These are phyloP conservation scores for Ciona savignyi DNA, from an alignment of 23 tunicate species.

Conservation along the genomic window DNA sequence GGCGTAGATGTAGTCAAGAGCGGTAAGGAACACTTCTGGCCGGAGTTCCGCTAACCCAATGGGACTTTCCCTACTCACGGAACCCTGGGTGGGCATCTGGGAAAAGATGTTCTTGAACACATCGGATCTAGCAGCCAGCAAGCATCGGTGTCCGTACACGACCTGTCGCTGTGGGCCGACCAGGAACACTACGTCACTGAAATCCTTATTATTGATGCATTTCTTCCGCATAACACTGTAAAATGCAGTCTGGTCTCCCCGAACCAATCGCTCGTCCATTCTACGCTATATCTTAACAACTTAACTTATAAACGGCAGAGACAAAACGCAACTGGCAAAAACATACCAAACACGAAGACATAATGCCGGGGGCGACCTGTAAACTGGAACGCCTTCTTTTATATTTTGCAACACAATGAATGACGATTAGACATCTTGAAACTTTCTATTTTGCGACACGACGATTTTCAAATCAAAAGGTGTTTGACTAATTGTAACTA, in stretches of 20 bases:
- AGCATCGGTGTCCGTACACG: slow-evolving; percentile 69
- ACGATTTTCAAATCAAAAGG: no score
- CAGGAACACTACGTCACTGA: slow-evolving; percentile 64
- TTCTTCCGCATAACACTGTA: slow-evolving; percentile 88
- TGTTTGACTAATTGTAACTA: no score
- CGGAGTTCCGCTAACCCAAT: slow-evolving; percentile 43
- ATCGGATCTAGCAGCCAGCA: slow-evolving; percentile 79
- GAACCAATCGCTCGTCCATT: slow-evolving; percentile 77
- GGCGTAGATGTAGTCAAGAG: slow-evolving; percentile 90
- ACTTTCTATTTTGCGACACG: no score
- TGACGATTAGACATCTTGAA: no score
- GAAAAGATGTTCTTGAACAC: slow-evolving; percentile 76
- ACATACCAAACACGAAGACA: no score
- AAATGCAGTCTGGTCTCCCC: slow-evolving; percentile 93
- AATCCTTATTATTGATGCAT: slow-evolving; percentile 92
- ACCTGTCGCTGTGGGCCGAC: slow-evolving; percentile 73
- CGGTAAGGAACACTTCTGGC: slow-evolving; percentile 92
- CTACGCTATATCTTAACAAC: no score
- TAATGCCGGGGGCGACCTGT: neutral
- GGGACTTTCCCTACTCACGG: slow-evolving; percentile 55
- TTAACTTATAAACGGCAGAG: neutral
- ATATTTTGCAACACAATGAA: no score
- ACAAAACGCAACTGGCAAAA: neutral
- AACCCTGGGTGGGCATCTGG: slow-evolving; percentile 65
- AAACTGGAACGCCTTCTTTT: neutral